Conservation (phyloP, 2,797 vertebrate species). For the Hypotaenidia okinawae region DNA sequence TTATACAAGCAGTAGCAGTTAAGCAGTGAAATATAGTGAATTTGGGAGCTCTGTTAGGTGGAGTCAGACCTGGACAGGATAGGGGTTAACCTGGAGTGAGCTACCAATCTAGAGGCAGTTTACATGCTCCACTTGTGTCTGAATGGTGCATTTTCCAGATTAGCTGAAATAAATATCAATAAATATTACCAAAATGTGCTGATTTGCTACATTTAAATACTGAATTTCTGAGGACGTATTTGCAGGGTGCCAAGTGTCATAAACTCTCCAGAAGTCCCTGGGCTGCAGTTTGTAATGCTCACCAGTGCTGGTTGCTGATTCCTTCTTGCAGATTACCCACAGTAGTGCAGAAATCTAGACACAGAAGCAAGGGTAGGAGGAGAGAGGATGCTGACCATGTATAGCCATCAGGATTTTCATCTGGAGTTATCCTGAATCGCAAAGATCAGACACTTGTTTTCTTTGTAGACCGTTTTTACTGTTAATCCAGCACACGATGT, state of each 20-base stretch:
- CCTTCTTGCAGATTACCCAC: neutral
- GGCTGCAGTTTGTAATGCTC: neutral
- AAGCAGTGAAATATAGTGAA: neutral
- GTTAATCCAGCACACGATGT: neutral
- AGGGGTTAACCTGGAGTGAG: neutral
- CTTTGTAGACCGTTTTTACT: neutral
- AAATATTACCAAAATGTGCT: neutral
- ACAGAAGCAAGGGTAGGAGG: neutral
- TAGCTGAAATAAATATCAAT: neutral
- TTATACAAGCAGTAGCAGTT: neutral
- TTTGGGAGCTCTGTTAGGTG: neutral
- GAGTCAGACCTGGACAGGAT: neutral
- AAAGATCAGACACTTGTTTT: neutral
- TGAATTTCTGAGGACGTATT: neutral
- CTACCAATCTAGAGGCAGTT: neutral
- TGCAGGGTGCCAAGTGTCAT: neutral
- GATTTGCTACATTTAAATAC: neutral
- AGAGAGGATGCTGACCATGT: neutral
- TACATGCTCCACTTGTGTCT: fast-evolving
- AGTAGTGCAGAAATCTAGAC: neutral
- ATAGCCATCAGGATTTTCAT: neutral
- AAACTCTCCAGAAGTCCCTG: neutral
- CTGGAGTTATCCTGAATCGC: neutral
- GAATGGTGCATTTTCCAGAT: neutral
- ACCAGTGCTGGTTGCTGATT: neutral